These are phyloP conservation scores for Gobio occitaniae DNA, from an alignment of 2,797 vertebrate species.

Conservation along the genomic window DNA sequence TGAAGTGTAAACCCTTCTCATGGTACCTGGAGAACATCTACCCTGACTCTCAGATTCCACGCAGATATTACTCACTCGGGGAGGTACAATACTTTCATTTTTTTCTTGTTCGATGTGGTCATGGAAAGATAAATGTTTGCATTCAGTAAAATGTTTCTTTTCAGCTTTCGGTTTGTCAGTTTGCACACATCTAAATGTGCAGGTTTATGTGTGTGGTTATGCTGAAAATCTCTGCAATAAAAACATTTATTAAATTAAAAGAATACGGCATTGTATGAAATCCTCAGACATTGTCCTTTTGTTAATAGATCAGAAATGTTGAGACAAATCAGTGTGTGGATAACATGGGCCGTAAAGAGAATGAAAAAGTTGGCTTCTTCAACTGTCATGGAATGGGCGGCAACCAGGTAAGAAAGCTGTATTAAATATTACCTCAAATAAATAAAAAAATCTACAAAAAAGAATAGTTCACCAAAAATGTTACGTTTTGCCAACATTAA, in stretches of 20 bases:
- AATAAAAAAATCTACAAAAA: neutral
- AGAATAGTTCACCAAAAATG: neutral
- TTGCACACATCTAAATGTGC: neutral
- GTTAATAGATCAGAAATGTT: conserved; percentile 92
- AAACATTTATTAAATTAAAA: neutral
- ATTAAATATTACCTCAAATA: neutral
- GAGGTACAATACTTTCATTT: conserved; percentile 82
- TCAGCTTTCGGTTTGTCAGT: neutral
- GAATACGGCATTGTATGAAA: neutral
- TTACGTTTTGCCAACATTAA: neutral
- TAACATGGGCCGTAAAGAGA: conserved; percentile 99
- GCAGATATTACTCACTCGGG: conserved; percentile 97
- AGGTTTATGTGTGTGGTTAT: neutral
- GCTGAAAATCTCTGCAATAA: no score
- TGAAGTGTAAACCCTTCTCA: conserved; percentile 94
- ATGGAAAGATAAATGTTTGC: neutral
- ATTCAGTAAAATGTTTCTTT: neutral
- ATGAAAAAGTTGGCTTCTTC: conserved; percentile 98
- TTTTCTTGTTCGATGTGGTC: neutral
- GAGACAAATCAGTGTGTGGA: conserved; percentile 98
- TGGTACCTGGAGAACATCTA: conserved; percentile 99
- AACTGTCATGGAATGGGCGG: conserved; percentile 99
- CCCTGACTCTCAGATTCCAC: conserved; percentile 97
- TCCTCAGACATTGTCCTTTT: neutral
- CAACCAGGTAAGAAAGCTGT: conserved; percentile 87